A percentile compares a stretch with the other conserved stretches of the same genome.
Conservation (phyloP, 1,140 invertebrate genomes). For the Drosophila nasuta region DNA sequence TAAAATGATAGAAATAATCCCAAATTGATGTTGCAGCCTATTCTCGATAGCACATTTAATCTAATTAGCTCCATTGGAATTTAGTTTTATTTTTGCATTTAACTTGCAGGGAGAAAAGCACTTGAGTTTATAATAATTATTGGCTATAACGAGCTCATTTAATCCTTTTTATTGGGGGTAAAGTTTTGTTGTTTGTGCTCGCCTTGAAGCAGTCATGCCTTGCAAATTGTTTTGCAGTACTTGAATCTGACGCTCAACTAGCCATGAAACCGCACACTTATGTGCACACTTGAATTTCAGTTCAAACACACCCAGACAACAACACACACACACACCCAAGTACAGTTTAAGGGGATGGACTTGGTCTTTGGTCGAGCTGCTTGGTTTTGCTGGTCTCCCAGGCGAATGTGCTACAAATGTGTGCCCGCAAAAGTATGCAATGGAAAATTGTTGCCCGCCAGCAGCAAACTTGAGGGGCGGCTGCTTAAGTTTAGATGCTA, state of each 20-base stretch:
- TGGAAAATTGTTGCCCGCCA: conserved; percentile 41
- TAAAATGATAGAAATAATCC: no score
- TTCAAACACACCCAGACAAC: conserved; percentile 13
- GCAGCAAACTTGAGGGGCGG: conserved; percentile 18
- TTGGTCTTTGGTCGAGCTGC: conserved; percentile 10
- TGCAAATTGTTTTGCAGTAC: conserved; percentile 38
- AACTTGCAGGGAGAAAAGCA: not conserved
- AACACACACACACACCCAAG: not conserved
- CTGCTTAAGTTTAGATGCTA: conserved; percentile 34
- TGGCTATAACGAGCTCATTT: conserved; percentile 11
- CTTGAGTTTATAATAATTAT: not conserved
- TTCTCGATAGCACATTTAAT: no score
- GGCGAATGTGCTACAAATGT: conserved; percentile 70
- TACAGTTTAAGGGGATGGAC: conserved; percentile 8
- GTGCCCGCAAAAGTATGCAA: conserved; percentile 59
- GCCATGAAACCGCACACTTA: conserved; percentile 61
- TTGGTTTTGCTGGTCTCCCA: conserved; percentile 61
- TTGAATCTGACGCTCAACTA: conserved; percentile 44
- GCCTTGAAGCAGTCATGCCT: conserved; percentile 26
- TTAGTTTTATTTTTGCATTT: not conserved
- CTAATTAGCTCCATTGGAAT: no score
- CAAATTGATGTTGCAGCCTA: no score
- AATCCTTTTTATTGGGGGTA: conserved; percentile 12
- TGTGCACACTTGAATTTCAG: conserved; percentile 43
- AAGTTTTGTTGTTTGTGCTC: not conserved